A percentile compares a stretch with the other conserved stretches of the same genome.
phyloP scores from a whole-genome alignment of 64 coral and sea anemone genomes.

The Stylophora pistillata region DNA sequence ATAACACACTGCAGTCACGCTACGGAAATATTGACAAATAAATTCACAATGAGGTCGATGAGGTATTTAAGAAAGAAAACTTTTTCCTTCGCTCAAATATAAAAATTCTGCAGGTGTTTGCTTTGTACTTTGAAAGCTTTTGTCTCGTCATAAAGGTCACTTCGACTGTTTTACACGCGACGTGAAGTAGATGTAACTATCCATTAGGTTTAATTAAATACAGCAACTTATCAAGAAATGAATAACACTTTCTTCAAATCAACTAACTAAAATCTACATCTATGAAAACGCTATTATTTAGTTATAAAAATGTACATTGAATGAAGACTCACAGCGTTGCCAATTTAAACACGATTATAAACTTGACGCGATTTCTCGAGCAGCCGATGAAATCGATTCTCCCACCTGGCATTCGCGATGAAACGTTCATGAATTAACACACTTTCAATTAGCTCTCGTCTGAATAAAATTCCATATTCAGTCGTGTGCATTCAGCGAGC shows the following conservation, averaged over 20 bases:
- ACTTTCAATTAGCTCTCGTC: not conserved
- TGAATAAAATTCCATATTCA: not conserved
- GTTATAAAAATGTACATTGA: too few relatives aligned
- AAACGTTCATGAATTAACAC: not conserved
- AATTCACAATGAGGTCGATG: not conserved
- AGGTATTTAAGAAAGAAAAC: not conserved
- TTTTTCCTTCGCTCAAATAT: not conserved
- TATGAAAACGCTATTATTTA: too few relatives aligned
- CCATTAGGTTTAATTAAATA: too few relatives aligned
- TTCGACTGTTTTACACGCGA: not conserved
- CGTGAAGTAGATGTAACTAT: not conserved
- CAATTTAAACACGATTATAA: not conserved
- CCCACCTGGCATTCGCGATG: not conserved
- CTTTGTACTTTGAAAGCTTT: not conserved
- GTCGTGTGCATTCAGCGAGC: not conserved
- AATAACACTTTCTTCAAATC: not conserved
- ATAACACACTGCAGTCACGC: not conserved
- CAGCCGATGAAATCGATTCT: not conserved
- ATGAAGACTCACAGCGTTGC: too few relatives aligned
- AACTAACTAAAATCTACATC: too few relatives aligned
- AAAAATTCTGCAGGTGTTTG: not conserved
- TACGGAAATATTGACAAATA: not conserved
- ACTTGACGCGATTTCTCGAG: not conserved
- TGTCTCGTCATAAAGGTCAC: not conserved
- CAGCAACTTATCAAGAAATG: not conserved